These are phyloP conservation scores for Abramis brama DNA, from an alignment of 2,113 vertebrate genomes.

Conservation along the genomic window DNA sequence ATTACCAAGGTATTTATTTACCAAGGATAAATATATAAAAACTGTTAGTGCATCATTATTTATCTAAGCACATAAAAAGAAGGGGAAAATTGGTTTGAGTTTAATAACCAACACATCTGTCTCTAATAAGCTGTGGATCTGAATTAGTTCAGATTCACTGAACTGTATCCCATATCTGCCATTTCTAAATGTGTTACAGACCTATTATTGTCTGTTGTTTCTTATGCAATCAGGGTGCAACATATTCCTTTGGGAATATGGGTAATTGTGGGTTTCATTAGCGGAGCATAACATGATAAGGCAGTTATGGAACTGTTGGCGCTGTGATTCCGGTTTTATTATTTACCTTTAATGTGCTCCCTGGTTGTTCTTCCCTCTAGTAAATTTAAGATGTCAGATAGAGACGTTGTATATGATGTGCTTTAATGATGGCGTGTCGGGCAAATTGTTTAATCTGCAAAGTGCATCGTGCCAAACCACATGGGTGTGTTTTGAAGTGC, in stretches of 20 bases:
- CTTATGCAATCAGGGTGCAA: conserved; percentile 71
- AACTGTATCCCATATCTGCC: conserved; percentile 4
- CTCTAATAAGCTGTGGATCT: conserved; percentile 12
- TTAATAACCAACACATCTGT: conserved; percentile 33
- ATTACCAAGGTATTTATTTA: not conserved
- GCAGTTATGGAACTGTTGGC: conserved; percentile 56
- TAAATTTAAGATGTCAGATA: conserved; percentile 27
- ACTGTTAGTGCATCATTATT: not conserved
- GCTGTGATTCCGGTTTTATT: conserved; percentile 66
- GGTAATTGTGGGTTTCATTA: conserved; percentile 78
- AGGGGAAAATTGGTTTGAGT: not conserved
- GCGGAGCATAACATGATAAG: conserved; percentile 64
- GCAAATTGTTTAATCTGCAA: conserved; percentile 32
- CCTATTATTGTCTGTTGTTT: conserved; percentile 58
- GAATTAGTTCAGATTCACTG: conserved; percentile 35
- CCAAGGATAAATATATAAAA: not conserved
- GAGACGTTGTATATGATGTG: not conserved
- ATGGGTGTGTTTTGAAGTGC: conserved; percentile 22
- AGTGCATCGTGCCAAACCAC: not conserved
- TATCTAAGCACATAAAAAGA: not conserved
- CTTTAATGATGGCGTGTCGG: conserved; percentile 4
- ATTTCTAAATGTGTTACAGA: conserved; percentile 38
- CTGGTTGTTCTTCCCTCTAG: conserved; percentile 15
- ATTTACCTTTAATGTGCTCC: conserved; percentile 63
- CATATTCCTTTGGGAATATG: conserved; percentile 65